A percentile compares a stretch with the other conserved stretches of the same genome.
These are phyloP conservation scores for Drosophila kepulauana DNA, from an alignment of 1,140 invertebrate species.

Conservation along the genomic window DNA sequence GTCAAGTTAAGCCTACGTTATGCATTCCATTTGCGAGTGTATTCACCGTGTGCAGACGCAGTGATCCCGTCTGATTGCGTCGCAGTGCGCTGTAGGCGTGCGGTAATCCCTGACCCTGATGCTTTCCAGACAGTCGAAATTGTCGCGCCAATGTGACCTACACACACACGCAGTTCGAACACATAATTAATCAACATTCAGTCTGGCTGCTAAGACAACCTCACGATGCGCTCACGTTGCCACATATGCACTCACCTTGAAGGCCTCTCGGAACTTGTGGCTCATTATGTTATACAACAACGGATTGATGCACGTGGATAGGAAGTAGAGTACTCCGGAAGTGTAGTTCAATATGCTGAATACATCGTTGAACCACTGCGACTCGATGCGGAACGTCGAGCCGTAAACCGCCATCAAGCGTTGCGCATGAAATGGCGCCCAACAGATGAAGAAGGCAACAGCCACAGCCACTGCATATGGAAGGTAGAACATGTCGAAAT, in stretches of 20 bases:
- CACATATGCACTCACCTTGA: constrained; percentile 87
- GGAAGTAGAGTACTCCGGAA: constrained; percentile 90
- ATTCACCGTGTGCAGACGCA: constrained; percentile 73
- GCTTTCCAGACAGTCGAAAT: constrained; percentile 62
- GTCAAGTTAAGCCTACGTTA: neutral
- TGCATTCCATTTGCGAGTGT: neutral
- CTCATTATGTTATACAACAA: constrained; percentile 95
- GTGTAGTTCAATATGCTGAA: constrained; percentile 89
- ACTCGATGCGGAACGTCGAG: constrained; percentile 75
- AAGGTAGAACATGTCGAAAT: constrained; percentile 15
- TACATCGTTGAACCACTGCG: constrained; percentile 84
- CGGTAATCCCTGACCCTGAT: constrained; percentile 56
- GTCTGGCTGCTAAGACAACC: no score
- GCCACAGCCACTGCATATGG: constrained; percentile 94
- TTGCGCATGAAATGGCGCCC: constrained; percentile 97
- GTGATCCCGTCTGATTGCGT: constrained; percentile 69
- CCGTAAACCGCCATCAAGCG: constrained; percentile 91
- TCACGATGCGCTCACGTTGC: neutral
- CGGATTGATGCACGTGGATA: constrained; percentile 92
- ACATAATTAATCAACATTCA: constrained; percentile 1
- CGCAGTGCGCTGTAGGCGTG: constrained; percentile 74
- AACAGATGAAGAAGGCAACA: constrained; percentile 97
- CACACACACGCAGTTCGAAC: neutral
- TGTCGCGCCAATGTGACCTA: constrained; percentile 73
- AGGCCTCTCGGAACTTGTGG: constrained; percentile 93